These are phyloP conservation scores for Syrrhaptes paradoxus DNA, from an alignment of 2,113 vertebrate species.

Conservation along the genomic window DNA sequence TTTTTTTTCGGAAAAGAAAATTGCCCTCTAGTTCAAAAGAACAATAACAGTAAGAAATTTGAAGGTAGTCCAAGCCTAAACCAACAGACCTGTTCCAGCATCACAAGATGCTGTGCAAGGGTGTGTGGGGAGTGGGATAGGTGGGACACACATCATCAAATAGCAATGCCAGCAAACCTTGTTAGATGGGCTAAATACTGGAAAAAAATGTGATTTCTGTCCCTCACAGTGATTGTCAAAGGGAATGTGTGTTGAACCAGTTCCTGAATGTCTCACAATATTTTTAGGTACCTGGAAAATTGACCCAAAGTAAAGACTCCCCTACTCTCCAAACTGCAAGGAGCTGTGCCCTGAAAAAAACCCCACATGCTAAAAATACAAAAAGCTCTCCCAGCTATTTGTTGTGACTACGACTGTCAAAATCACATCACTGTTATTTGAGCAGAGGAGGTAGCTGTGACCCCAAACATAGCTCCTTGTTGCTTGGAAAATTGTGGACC, in stretches of 20 bases:
- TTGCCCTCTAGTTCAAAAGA: neutral
- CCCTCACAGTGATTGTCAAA: neutral
- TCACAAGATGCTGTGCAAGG: neutral
- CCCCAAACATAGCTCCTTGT: neutral
- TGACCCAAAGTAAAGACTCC: neutral
- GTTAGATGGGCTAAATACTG: neutral
- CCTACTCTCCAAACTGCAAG: neutral
- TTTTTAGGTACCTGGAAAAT: neutral
- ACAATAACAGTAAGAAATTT: neutral
- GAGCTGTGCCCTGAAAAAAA: neutral
- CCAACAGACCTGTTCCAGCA: neutral
- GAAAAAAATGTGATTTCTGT: neutral
- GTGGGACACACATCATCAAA: neutral
- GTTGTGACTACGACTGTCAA: neutral
- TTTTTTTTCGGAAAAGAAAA: constrained; percentile 12
- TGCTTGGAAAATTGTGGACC: neutral
- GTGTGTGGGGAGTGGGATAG: neutral
- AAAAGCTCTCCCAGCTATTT: neutral
- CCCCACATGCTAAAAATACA: neutral
- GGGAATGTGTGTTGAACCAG: neutral
- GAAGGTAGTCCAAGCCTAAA: neutral
- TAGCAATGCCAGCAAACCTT: neutral
- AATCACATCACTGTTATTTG: neutral
- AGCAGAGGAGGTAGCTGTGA: neutral
- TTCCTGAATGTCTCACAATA: neutral